Evolutionary conservation across 2,113 vertebrate genomes (phyloP).

Genomic region (Heliornis fulica): DNA sequence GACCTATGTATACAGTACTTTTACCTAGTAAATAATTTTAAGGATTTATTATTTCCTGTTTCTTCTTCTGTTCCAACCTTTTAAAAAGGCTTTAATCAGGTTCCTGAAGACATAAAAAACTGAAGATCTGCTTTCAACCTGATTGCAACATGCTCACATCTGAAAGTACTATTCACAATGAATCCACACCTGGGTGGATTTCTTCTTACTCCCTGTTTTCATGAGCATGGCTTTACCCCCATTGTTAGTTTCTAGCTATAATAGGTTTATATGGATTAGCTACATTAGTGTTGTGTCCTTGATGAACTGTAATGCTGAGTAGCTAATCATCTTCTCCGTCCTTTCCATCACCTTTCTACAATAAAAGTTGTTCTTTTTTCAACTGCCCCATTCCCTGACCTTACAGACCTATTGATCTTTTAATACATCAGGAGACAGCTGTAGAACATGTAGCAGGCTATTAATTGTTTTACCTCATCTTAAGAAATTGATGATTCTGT

Average conservation of each 20-base stretch:
- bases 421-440: constrained; percentile 13
- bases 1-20: not conserved
- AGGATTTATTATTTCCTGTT: not conserved
- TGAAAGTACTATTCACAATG: not conserved
- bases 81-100: not conserved
- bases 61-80: not conserved
- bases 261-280: not conserved
- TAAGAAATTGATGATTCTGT: constrained; percentile 38
- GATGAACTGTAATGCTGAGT: not conserved
- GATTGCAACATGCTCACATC: accelerated
- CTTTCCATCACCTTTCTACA: not conserved
- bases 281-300: not conserved
- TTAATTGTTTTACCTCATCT: constrained; percentile 11
- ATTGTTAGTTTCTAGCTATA: not conserved
- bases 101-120: not conserved
- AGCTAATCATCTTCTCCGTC: not conserved
- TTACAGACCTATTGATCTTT: not conserved
- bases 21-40: not conserved
- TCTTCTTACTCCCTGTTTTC: not conserved
- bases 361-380: not conserved
- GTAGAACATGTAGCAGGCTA: not conserved
- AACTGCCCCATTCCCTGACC: not conserved
- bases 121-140: not conserved
- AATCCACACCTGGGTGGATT: not conserved
- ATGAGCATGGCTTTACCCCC: not conserved